Evolutionary conservation across 2,113 vertebrate species (phyloP), one percentile per base, ranked within the genome.

Genomic region (Melanotaenia duboulayi): DNA sequence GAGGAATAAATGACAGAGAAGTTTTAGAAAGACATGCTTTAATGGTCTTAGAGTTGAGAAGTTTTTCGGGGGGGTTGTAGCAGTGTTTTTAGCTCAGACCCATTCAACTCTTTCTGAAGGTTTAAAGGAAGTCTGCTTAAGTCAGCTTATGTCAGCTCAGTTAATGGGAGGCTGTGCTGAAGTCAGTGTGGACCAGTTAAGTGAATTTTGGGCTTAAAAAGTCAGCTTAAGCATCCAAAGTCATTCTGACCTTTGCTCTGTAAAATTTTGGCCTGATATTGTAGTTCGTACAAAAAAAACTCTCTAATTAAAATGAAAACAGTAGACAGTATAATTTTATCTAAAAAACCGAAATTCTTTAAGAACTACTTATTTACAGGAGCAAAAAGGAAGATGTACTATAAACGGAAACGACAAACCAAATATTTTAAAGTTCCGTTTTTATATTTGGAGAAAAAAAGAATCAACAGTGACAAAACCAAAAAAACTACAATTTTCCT

Each of bases 41-140:
- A 91, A 91, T 89, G 89, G 87, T 87, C 80, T 91, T 90, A 90
- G 80, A 81, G 59, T 80, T 64, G 80, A 89, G 65, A 62, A 74
- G 80, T 86, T 86, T 66, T 56, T 52, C 76, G 57, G 58, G 52
- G 17, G 42, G 81, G 76, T 83, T 55, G 67, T 64, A 35, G 20
- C 64, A 37, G 20, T 65, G 32, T 62, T 84, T 63, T 78, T 20
- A 59, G 60, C 68, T n/a, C n/a, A 60, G 63, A 76, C 71, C 84
- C 71, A 69, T 85, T 85, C 58, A 76, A 59, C 66, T 84, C 60
- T 42, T 55, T 77, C 46, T 46, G 35, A 71, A 78, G 78, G 82
- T 82, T 81, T 76, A 74, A n/a, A 48, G 60, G 40, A 80, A 82
- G 75, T 81, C 69, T 61, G 48, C 60, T 76, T 75, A 77, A 89